Base-by-base conservation (phyloP, 2,888 invertebrate species). In the Meganola albula region DNA sequence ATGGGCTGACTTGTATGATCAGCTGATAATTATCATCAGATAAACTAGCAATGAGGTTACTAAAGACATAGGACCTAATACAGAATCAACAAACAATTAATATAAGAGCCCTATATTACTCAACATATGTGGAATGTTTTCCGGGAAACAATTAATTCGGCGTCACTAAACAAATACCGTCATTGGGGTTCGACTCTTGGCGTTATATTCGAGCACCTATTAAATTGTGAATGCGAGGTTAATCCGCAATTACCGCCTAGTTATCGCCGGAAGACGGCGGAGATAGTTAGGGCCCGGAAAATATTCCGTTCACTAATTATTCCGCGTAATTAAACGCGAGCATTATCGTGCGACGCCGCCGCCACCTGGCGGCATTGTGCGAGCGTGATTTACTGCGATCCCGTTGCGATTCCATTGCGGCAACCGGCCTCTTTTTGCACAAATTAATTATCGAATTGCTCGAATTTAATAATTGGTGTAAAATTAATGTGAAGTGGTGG, bases 231-330 rank as follows among this genome's bases (percentile, higher is more conserved):
- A 80, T 79, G 79, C 76, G 78, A 78, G 80, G 79, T 83, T 80
- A 82, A 82, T 79, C 76, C 75, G 80, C 82, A 82, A 83, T 83
- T 83, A 83, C 79, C 83, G 83, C 77, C 83, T 83, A 83, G 83
- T 83, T 82, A 83, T 83, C 79, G 80, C 80, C 83, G 84, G 83
- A 83, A 84, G 83, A 82, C 76, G 79, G 71, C 66, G 76, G 79
- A 82, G 83, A 84, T 85, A 84, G 84, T 83, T 84, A 83, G 84
- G 77, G 78, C 80, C 78, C 82, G 83, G 84, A 84, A 85, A 82
- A 83, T 83, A 83, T 85, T 84, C 84, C 84, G 82, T 80, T 82
- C 83, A 79, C 82, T 86, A 86, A 86, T 86, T 87, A 87, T 87
- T 86, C 87, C 85, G 75, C 79, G 86, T 84, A 86, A 86, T 86